phyloP scores from a whole-genome alignment of 92 coral and sea anemone species.

The Porites divaricata region DNA sequence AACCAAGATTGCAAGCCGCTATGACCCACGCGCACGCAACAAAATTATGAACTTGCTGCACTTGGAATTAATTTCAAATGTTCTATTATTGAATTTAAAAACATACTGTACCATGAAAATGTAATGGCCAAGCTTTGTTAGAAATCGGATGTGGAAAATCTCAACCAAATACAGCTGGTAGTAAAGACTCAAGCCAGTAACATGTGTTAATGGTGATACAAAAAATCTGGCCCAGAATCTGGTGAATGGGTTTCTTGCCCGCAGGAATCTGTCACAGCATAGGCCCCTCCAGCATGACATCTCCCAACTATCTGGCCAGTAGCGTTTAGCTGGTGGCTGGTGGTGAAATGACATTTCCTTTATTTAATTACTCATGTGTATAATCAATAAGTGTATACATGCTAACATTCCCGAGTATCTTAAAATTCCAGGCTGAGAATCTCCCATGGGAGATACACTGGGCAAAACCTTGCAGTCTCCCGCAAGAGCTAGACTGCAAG shows the following conservation, averaged over 20 bases:
- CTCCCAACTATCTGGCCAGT: conserved; percentile 85
- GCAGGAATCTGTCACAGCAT: conserved; percentile 63
- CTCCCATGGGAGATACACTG: too few species aligned
- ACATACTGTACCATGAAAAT: conserved; percentile 72
- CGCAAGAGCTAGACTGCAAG: too few species aligned
- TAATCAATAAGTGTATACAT: too few species aligned
- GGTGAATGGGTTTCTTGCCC: conserved; percentile 73
- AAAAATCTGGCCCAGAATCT: conserved; percentile 69
- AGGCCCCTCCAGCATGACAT: conserved; percentile 72
- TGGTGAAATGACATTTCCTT: not conserved
- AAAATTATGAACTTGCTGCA: too few species aligned
- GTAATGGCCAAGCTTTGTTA: conserved; percentile 78
- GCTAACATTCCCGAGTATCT: too few species aligned
- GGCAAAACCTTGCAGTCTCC: too few species aligned
- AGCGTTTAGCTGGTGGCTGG: conserved; percentile 42
- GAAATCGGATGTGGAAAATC: conserved; percentile 82
- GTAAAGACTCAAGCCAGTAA: conserved; percentile 84
- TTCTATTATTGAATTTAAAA: not conserved
- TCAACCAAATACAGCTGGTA: conserved; percentile 87
- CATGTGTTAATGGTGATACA: conserved; percentile 86
- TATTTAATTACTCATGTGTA: too few species aligned
- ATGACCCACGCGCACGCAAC: too few species aligned
- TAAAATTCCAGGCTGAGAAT: too few species aligned
- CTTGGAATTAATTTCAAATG: too few species aligned
- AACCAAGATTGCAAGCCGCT: too few species aligned